Evolutionary conservation across 2,888 invertebrate species (phyloP), one percentile per base, ranked within the genome.

Genomic region (Epinotia nisella): DNA sequence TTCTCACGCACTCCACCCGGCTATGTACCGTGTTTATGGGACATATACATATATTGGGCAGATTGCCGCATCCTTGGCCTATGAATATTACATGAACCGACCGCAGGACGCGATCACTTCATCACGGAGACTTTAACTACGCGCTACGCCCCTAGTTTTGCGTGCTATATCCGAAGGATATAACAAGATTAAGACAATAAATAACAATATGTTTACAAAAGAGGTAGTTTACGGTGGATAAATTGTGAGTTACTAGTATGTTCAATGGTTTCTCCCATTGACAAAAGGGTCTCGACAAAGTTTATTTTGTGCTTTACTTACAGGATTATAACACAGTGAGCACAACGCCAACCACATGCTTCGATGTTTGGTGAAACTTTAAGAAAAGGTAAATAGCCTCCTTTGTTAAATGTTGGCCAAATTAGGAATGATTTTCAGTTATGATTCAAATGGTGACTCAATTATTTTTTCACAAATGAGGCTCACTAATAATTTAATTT

Each of bases 71-170:
- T 87, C 87, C 87, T 83, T 83, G 78, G 74, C 76, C 78, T 81
- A 90, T 92, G 91, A 88, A 91, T 92, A 90, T 89, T 87, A 82
- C 87, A 91, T 90, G 88, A 89, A 88, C 79, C 77, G 78, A 80
- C 80, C 80, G 80, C 80, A 79, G 79, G 81, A 82, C 79, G 83
- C 82, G 86, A 90, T 90, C 87, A 85, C 89, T 90, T 87, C 87
- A 90, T 91, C 88, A 80, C 78, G 77, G 78, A 73, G 76, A 76
- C 79, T 82, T 81, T 82, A 81, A 81, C 79, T 87, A 81, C 83
- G 80, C 75, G 80, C 79, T 86, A 81, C 83, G 80, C 75, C 79
- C 79, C 62, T 67, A 68, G 74, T 71, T 71, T 73, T 73, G 73
- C 19, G 64, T 68, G 59, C 19, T 73, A 15, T 69, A 73, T 58